phyloP scores from a whole-genome alignment of 2,113 vertebrate species.

The rabbit (Oryctolagus cuniculus) region DNA sequence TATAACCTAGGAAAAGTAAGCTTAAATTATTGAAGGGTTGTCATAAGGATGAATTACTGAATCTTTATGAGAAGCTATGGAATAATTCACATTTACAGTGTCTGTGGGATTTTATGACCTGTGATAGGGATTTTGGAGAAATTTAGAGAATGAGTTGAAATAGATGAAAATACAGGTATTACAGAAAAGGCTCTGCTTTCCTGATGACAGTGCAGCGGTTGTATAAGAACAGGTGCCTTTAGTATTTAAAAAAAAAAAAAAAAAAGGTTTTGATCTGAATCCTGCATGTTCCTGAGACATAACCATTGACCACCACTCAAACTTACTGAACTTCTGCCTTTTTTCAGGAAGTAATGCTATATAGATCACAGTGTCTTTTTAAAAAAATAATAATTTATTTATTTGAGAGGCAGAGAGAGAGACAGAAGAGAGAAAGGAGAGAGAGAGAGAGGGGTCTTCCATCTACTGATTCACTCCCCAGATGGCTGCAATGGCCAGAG shows the following conservation, averaged over 20 bases:
- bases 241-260: neutral
- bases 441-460: too few species aligned
- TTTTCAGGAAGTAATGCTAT: neutral
- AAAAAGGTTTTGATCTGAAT: neutral
- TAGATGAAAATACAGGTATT: neutral
- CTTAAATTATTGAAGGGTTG: conserved; percentile 18
- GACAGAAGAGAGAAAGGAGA: too few species aligned
- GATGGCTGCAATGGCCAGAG: too few species aligned
- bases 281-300: neutral
- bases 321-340: neutral
- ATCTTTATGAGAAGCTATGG: neutral
- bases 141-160: neutral
- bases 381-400: too few species aligned
- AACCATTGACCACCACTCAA: neutral
- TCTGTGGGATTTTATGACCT: neutral
- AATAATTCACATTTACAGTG: neutral
- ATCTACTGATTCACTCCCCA: too few species aligned
- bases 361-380: neutral
- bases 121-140: neutral
- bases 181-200: neutral
- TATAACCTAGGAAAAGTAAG: neutral
- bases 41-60: neutral
- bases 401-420: too few species aligned
- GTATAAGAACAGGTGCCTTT: neutral
- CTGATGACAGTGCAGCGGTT: neutral